Evolutionary conservation across 2,888 invertebrate species (phyloP), one percentile per base, ranked within the genome.

Genomic region (Cephus pulcher): DNA sequence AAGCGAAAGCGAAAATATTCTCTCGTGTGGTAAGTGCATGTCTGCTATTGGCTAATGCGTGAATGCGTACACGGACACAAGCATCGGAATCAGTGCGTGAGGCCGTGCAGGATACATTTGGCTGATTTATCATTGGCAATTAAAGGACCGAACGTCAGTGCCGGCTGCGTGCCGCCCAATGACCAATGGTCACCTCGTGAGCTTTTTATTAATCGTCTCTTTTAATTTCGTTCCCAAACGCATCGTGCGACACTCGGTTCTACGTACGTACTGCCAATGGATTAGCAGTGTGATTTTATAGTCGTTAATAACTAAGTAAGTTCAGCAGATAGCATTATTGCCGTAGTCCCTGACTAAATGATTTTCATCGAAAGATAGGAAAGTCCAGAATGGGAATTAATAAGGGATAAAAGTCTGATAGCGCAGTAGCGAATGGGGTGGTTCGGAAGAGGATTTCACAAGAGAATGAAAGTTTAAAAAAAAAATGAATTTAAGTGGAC

Each of bases 101-200:
- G 56, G 23, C 9, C 9, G 56, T 56, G 56, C 56, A 56, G 56
- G 56, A 56, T 56, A 56, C 56, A 23, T 56, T 56, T 56, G 56
- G 77, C 82, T 87, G 87, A 88, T 88, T 87, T 88, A 89, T 87
- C 82, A 84, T 78, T 76, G 84, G 88, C 89, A 90, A 90, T 90
- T 88, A 90, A 90, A 89, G 87, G 87, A 83, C 83, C 84, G 82
- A 84, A 85, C 83, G 89, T 89, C 90, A 86, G 84, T 82, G 79
- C 87, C 87, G 86, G 87, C 89, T 90, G 90, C 83, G 88, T 82
- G 78, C 81, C 6, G 23, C 56, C 56, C 83, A 84, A 89, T 90
- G 88, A 90, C 89, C 89, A 89, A 90, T 88, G 85, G 86, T 84
- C 83, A 75, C 79, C 86, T 84, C 89, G 88, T 90, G 89, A 88